A percentile compares a stretch with the other conserved stretches of the same genome.
Conservation (phyloP, 2,113 vertebrate species). For the Onychorhynchus coronatus region DNA sequence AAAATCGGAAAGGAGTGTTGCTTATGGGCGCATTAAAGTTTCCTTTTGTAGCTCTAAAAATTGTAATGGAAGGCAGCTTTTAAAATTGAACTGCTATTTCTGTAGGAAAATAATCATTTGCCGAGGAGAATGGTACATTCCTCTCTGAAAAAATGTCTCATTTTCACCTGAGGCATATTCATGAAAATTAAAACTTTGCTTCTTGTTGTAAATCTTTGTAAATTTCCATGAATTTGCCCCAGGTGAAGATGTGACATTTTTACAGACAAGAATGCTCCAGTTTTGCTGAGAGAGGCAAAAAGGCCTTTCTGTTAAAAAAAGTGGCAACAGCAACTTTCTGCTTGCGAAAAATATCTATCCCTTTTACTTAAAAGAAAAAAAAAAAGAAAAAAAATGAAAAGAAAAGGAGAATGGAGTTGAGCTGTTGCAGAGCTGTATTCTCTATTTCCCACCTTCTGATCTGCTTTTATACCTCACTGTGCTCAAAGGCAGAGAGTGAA, state of each 20-base stretch:
- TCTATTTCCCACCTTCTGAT: background rate
- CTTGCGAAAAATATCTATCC: background rate
- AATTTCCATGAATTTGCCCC: constrained; percentile 49
- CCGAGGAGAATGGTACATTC: background rate
- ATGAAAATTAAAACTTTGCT: constrained; percentile 58
- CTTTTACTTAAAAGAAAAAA: background rate
- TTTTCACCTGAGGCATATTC: constrained; percentile 45
- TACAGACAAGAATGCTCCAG: constrained; percentile 27
- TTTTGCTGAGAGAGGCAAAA: constrained; percentile 57
- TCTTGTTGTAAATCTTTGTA: constrained; percentile 55
- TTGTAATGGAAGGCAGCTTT: background rate
- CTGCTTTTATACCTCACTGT: background rate
- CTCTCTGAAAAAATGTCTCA: constrained; percentile 47
- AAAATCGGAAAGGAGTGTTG: background rate
- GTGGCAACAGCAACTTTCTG: background rate
- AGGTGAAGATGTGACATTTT: constrained; percentile 56
- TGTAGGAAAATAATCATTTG: background rate
- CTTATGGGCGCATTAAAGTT: background rate
- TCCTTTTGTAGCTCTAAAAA: background rate
- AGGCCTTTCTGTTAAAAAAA: background rate
- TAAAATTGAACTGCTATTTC: background rate
- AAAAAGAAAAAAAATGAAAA: background rate
- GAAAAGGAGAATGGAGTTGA: background rate
- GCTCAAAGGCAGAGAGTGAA: background rate
- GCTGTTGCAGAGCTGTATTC: background rate